phyloP scores from a whole-genome alignment of 2,113 vertebrate species.

The Rafetus swinhoei region DNA sequence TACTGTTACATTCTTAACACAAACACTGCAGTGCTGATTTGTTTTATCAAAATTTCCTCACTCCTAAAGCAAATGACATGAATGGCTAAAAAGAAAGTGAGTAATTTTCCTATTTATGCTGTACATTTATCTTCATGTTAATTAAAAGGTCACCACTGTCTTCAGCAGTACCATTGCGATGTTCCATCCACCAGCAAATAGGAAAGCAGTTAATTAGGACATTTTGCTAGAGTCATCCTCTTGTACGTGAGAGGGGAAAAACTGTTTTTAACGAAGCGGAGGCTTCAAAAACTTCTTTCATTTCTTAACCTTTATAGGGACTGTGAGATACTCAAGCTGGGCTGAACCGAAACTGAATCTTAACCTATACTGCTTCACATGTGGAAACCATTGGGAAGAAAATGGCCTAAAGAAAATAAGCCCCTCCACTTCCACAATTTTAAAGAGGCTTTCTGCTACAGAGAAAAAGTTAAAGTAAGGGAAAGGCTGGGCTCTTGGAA shows the following conservation, averaged over 20 bases:
- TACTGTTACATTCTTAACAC: too few species aligned
- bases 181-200: neutral
- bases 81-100: neutral
- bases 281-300: slow-evolving; percentile 17
- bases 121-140: fast-evolving
- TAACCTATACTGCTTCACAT: neutral
- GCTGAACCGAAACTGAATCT: neutral
- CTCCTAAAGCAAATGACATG: neutral
- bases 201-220: slow-evolving; percentile 10
- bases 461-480: neutral
- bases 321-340: slow-evolving; percentile 25
- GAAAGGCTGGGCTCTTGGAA: neutral
- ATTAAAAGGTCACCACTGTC: slow-evolving; percentile 33
- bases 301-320: slow-evolving; percentile 45
- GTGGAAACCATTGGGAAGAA: neutral
- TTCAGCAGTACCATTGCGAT: neutral
- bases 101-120: slow-evolving; percentile 11
- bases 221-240: neutral
- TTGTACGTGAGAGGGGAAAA: neutral
- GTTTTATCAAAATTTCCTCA: neutral
- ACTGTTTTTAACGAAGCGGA: slow-evolving; percentile 8
- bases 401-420: neutral
- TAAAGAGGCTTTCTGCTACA: neutral
- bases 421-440: fast-evolving
- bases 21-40: neutral